phyloP scores from a whole-genome alignment of 1,140 invertebrate genomes.

The Rhyzopertha dominica region DNA sequence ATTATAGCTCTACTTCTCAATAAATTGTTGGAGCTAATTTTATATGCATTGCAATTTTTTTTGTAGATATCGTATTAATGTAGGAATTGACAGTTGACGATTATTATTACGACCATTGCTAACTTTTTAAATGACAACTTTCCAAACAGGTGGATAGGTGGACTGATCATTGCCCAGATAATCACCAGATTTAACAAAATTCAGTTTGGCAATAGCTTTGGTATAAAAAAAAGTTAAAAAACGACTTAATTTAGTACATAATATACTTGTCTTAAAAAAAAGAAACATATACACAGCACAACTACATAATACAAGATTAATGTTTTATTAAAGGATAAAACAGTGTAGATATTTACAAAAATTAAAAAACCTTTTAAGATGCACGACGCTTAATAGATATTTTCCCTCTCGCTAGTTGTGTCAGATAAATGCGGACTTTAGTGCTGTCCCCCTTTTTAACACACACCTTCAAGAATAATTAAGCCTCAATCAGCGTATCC shows the following conservation, averaged over 20 bases:
- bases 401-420: slow-evolving; percentile 81
- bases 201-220: too few relatives aligned
- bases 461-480: slow-evolving; percentile 68
- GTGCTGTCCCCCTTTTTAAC: slow-evolving; percentile 79
- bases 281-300: too few relatives aligned
- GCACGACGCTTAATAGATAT: slow-evolving; percentile 80
- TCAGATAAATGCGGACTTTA: slow-evolving; percentile 78
- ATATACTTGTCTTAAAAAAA: too few relatives aligned
- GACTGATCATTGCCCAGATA: too few relatives aligned
- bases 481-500: slow-evolving; percentile 13
- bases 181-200: too few relatives aligned
- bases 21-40: background rate
- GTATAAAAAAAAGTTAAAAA: too few relatives aligned
- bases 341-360: background rate
- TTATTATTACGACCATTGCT: too few relatives aligned
- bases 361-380: slow-evolving; percentile 46
- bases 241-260: too few relatives aligned
- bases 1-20: background rate
- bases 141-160: too few relatives aligned
- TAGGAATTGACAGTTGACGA: background rate
- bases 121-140: too few relatives aligned
- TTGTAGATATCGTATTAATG: background rate
- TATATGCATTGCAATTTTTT: background rate
- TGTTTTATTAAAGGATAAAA: background rate
- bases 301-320: too few relatives aligned